Evolutionary conservation across 2,888 invertebrate species (phyloP).

Genomic region (Scotopteryx bipunctaria): DNA sequence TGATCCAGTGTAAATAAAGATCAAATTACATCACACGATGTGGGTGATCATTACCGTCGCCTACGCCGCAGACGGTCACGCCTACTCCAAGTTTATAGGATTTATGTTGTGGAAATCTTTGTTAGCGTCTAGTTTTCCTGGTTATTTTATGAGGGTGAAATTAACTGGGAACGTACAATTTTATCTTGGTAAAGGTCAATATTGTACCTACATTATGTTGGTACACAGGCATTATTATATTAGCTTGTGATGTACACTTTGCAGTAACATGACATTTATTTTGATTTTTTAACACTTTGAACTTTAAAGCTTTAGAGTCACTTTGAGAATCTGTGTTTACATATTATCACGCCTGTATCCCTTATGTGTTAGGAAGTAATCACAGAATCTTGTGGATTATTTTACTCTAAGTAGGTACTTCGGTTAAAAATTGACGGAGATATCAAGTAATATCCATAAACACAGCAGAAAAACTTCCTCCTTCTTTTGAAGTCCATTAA

Average conservation of each 20-base stretch:
- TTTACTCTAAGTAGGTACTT: too few species aligned
- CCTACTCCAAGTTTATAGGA: slow-evolving; percentile 42
- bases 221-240: neutral
- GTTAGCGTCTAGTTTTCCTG: slow-evolving; percentile 23
- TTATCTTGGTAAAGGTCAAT: slow-evolving; percentile 17
- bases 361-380: too few species aligned
- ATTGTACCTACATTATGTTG: slow-evolving; percentile 5
- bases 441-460: too few species aligned
- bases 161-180: slow-evolving; percentile 16
- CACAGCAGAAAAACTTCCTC: too few species aligned
- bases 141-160: slow-evolving; percentile 22
- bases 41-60: slow-evolving; percentile 54
- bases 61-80: slow-evolving; percentile 57
- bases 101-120: slow-evolving; percentile 32
- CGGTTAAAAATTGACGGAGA: too few species aligned
- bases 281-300: too few species aligned
- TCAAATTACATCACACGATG: slow-evolving; percentile 39
- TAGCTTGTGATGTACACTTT: neutral
- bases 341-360: too few species aligned
- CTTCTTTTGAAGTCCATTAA: too few species aligned
- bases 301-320: too few species aligned
- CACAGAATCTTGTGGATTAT: too few species aligned
- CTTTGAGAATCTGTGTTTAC: too few species aligned
- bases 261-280: too few species aligned
- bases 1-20: slow-evolving; percentile 47